Base-by-base conservation (phyloP, 2,888 invertebrate species). In the Steinernema carpocapsae region DNA sequence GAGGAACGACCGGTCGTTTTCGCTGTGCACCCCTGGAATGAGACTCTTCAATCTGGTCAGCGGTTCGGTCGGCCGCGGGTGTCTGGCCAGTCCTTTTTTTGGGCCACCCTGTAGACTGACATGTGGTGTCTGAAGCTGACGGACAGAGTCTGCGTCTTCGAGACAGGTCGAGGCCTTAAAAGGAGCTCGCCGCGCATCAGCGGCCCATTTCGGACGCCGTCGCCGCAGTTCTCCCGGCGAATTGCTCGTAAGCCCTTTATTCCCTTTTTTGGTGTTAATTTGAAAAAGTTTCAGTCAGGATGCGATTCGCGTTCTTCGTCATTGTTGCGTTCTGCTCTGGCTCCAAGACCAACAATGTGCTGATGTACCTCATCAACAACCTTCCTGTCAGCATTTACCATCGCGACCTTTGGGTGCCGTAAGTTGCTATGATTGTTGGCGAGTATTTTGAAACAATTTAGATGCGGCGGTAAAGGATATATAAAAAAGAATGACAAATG, bases 151-250 rank as follows among this genome's bases (percentile, higher is more conserved):
- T n/a, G n/a, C n/a, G n/a, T n/a, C n/a, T n/a, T n/a, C 84, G 97
- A 99, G 90, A 99, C 99, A 7, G 97, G 97, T n/a, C n/a, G n/a
- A n/a, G n/a, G n/a, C n/a, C n/a, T n/a, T n/a, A n/a, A n/a, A n/a
- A n/a, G n/a, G n/a, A n/a, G n/a, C n/a, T n/a, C n/a, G n/a, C n/a
- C n/a, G n/a, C n/a, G n/a, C n/a, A n/a, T n/a, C n/a, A n/a, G n/a
- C n/a, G 99, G 99, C 88, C 97, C 97, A 89, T 7, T 43, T 14
- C 19, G 48, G 3, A 48, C 6, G n/a, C 3, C 48, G 48, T 83
- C 48, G 19, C 48, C 19, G 17, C 17, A 14, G 48, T 48, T 3
- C 17, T 4, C 48, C 17, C 6, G 3, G 19, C n/a, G 48, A 17
- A 3, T 3, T 48, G 6, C 14, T 14, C 37, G 37, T 37, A 37